Conservation (phyloP, 2,888 invertebrate genomes). For the Cheilosia vulpina region DNA sequence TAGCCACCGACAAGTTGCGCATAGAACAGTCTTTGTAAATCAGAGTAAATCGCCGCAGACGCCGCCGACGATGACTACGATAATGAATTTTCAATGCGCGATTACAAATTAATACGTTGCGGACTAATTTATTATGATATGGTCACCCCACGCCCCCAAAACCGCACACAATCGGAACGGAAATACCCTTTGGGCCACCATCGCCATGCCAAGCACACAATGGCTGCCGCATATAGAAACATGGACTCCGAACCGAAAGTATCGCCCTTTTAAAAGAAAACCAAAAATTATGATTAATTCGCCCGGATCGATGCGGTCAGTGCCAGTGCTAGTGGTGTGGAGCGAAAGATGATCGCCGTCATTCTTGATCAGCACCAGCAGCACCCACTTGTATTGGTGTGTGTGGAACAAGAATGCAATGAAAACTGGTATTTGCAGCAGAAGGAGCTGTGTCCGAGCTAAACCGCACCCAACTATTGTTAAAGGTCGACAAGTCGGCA, state of each 20-base stretch:
- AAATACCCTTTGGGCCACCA: conserved; percentile 46
- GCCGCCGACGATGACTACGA: conserved; percentile 12
- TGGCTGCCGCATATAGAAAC: conserved; percentile 34
- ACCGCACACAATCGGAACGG: conserved; percentile 25
- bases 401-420: not conserved
- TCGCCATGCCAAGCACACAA: conserved; percentile 17
- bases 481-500: conserved; percentile 49
- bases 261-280: conserved; percentile 41
- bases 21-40: conserved; percentile 2
- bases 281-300: conserved; percentile 49
- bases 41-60: conserved; percentile 15
- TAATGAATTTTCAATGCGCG: conserved; percentile 34
- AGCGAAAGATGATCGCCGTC: conserved; percentile 58
- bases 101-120: conserved; percentile 59
- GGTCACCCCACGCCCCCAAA: conserved; percentile 51
- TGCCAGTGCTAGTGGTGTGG: not conserved
- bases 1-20: conserved; percentile 6
- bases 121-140: conserved; percentile 49
- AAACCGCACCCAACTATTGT: conserved; percentile 59
- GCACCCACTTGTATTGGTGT: not conserved
- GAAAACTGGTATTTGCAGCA: conserved; percentile 35
- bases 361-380: conserved; percentile 44
- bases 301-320: conserved; percentile 50
- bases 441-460: conserved; percentile 15
- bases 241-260: conserved; percentile 18